These are phyloP conservation scores for Oscheius onirici DNA, from an alignment of 2,888 invertebrate genomes.

Conservation along the genomic window DNA sequence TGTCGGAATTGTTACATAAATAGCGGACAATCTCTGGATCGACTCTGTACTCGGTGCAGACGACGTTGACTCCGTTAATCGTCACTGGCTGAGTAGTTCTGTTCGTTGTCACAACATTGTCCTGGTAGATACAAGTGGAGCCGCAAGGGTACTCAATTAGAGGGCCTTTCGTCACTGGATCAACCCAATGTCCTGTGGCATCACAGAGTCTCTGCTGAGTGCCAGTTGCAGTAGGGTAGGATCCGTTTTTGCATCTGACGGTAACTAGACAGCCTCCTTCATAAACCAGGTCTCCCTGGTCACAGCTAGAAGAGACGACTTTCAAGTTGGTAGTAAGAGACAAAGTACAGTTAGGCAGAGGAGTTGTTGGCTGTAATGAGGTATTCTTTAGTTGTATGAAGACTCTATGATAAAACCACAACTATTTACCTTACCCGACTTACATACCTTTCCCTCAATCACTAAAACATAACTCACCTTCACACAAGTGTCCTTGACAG, in stretches of 20 bases:
- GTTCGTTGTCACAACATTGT: background rate
- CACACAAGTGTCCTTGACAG: too few species aligned
- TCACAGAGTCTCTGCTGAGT: background rate
- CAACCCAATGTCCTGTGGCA: background rate
- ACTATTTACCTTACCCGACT: too few species aligned
- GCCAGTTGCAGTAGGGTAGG: background rate
- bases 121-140: background rate
- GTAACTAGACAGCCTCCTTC: background rate
- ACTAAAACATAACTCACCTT: too few species aligned
- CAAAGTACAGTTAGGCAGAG: background rate
- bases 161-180: background rate
- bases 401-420: too few species aligned
- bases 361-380: slow-evolving; percentile 6
- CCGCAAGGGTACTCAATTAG: background rate
- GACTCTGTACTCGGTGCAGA: too few species aligned
- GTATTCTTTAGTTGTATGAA: too few species aligned
- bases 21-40: too few species aligned
- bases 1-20: background rate
- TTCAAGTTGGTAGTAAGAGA: background rate
- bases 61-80: background rate
- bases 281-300: background rate
- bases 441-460: too few species aligned
- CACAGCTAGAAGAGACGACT: background rate
- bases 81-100: background rate
- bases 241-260: background rate